Base-by-base conservation (phyloP, 2,888 invertebrate genomes). In the Poecilobothrus nobilitatus region DNA sequence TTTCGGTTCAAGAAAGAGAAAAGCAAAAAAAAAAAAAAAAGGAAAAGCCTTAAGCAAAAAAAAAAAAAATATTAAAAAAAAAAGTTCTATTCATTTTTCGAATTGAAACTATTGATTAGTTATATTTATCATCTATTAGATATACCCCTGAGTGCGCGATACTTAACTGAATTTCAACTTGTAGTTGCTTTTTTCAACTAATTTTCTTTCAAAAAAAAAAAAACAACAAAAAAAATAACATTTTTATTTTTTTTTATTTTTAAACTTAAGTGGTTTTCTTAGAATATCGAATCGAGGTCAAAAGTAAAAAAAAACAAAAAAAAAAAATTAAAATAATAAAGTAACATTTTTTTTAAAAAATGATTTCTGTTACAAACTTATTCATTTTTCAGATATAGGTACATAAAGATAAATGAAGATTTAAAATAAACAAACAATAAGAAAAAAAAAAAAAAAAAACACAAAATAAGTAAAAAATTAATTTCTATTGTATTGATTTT, bases 81-180 rank as follows among this genome's bases (percentile, higher is more conserved):
- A 37, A 27, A 27, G 27, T 27, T 27, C 27, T 27, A 37, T 37
- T 37, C 2, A 18, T 53, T 53, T 53, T n/a, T 53, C 4, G 53
- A 53, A 15, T 53, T 53, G 3, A 53, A 53, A 53, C 53, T 53
- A 53, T 53, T n/a, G 53, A 53, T 53, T 53, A 53, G 53, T 53
- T 53, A 53, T 53, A 53, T 53, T 53, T 53, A 53, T 53, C 53
- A 53, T 53, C 53, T 53, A 53, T 53, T 53, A 53, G 53, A 53
- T 53, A 53, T 15, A 53, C 53, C 53, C 53, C 53, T 53, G 53
- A 18, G 53, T 53, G 53, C 2, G 41, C 53, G 53, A 53, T 53
- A 1, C 53, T 53, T 53, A 53, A 53, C 53, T 53, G n/a, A 53
- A 9, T 53, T 53, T 53, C 53, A 53, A 53, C 53, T 53, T n/a